A percentile compares a stretch with the other conserved stretches of the same genome.
These are phyloP conservation scores for Clostera curtula DNA, from an alignment of 2,888 invertebrate species.

Conservation along the genomic window DNA sequence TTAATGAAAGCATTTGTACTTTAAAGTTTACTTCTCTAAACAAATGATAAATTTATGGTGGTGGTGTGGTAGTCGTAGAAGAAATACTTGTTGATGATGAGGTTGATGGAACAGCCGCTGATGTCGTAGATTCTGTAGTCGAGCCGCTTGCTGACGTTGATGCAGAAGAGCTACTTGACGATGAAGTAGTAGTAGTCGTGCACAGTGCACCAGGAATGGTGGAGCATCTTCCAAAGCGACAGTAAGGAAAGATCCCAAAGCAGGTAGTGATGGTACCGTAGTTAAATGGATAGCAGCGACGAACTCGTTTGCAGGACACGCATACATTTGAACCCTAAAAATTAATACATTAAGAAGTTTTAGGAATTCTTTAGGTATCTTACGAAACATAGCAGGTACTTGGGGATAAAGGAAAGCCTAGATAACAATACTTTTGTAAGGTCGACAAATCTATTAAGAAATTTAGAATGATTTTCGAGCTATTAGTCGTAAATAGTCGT, in stretches of 20 bases:
- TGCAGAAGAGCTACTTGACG: constrained; percentile 8
- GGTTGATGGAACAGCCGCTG: constrained; percentile 7
- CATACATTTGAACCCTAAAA: constrained; percentile 3
- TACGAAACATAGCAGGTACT: too few relatives aligned
- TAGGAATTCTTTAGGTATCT: too few relatives aligned
- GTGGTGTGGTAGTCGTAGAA: constrained; percentile 7
- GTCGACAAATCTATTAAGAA: too few relatives aligned
- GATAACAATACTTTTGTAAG: too few relatives aligned
- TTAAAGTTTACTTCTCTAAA: too few relatives aligned
- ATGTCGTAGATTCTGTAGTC: too few relatives aligned
- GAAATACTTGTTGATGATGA: constrained; percentile 9
- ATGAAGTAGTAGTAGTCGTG: constrained; percentile 2
- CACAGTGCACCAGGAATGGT: constrained; percentile 1
- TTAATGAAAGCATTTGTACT: too few relatives aligned
- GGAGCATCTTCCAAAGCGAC: constrained; percentile 4
- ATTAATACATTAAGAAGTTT: neutral
- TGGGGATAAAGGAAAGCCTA: too few relatives aligned
- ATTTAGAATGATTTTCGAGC: too few relatives aligned
- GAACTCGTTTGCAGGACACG: constrained; percentile 1
- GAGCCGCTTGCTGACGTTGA: constrained; percentile 8
- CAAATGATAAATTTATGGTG: too few relatives aligned
- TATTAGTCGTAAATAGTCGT: too few relatives aligned
- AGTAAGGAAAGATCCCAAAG: constrained; percentile 2
- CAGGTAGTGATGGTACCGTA: constrained; percentile 2
- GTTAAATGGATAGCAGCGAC: constrained; percentile 1